Evolutionary conservation across 2,888 invertebrate species (phyloP), one percentile per base, ranked within the genome.

Genomic region (Tinea trinotella): DNA sequence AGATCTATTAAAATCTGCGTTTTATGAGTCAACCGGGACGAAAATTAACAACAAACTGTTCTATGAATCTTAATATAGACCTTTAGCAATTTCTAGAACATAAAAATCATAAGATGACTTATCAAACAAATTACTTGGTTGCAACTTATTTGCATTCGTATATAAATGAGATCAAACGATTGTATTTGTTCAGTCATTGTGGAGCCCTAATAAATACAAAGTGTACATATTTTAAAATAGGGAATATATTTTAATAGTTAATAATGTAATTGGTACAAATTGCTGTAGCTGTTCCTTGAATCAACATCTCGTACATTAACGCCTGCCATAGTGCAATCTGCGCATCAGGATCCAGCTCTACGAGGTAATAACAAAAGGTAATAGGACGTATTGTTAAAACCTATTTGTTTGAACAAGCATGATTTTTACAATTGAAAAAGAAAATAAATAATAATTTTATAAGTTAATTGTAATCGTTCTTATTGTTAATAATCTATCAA

Each of bases 301-400:
- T 44, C 35, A n/a, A 15, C 15, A 15, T 7, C 44, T 5, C 44
- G 15, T 17, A 17, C 10, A 44, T 15, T 13, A 44, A 13, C 44
- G 18, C 44, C 4, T 44, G 17, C 15, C 44, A 17, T 7, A 44
- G 17, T 61, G 63, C 59, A 61, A 62, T 64, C 58, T 66, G 56
- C 63, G 60, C 60, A 61, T 62, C 57, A 48, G 24, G 44, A 56
- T 55, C 22, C 44, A 59, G 54, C 59, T 61, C 59, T 63, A 64
- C 63, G 59, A 62, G 59, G 64, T 68, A 63, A 64, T 64, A 58
- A 59, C 59, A 57, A 55, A 30, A 35, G 35, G 35, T 44, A 44
- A 44, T 17, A 5, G 15, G 19, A 3, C 19, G 18, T 46, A 46
- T 46, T 46, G 46, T 46, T 18, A 40, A 17, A 7, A 18, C 46